Base-by-base conservation (phyloP, 2,888 invertebrate genomes). In the Rutpela maculata region DNA sequence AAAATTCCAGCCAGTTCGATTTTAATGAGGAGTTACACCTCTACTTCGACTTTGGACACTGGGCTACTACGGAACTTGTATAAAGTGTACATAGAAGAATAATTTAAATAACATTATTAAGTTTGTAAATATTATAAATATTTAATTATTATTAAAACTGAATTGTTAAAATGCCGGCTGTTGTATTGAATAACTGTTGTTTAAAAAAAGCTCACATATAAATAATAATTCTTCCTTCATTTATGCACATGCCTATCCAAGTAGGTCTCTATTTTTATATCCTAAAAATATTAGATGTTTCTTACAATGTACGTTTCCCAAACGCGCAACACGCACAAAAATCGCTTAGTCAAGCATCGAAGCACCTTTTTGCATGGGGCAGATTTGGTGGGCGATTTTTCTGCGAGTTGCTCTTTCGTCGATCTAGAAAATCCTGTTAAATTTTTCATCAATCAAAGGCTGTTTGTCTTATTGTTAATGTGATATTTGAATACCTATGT, bases 391-490 rank as follows among this genome's bases (percentile, higher is more conserved):
- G 22, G 63, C 15, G 31, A 63, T 63, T 63, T 56, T 72, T 55
- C 31, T 15, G 65, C 43, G 56, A 15, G 57, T 12, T 2, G 56
- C 26, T 0, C 50, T 66, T 18, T 19, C 60, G 56, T 12, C 31
- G 26, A 57, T 6, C 55, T 55, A n/a, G 12, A 81, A 85, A 83
- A 80, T 75, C 76, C 83, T 85, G 82, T 84, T 78, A 77, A 81
- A 83, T 76, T 81, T 80, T 82, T 81, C 82, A 79, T 76, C 75
- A 81, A 81, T 78, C 77, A 80, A 71, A 76, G 89, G 89, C 89
- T 90, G 90, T 89, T 89, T 88, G 87, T 89, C 86, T 88, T 71
- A 78, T 80, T 88, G 86, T 90, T 88, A 89, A 90, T 90, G 90
- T 90, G 90, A 90, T 90, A 90, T 90, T 87, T 88, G 88, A 88